phyloP scores from a whole-genome alignment of 2,888 invertebrate species.

The Osedax fenrisi region DNA sequence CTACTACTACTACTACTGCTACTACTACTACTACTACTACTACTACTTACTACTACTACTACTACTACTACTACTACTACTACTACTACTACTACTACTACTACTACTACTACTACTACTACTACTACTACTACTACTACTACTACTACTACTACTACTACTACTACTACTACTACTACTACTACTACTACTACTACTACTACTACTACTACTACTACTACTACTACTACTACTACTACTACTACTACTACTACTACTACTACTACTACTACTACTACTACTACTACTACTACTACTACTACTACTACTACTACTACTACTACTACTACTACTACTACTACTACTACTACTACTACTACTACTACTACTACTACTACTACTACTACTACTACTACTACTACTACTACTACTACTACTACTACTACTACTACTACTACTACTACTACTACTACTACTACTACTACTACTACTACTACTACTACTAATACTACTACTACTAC shows the following conservation, averaged over 20 bases:
- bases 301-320: constrained; percentile 2
- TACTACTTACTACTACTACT: no score
- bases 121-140: not conserved
- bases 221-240: constrained; percentile 6
- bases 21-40: constrained; percentile 2
- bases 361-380: not conserved
- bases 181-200: not conserved
- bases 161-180: not conserved
- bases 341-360: not conserved
- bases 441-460: not conserved
- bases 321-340: not conserved
- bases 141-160: not conserved
- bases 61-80: not conserved
- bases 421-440: not conserved
- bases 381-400: not conserved
- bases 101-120: not conserved
- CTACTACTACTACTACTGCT: not conserved
- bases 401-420: not conserved
- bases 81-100: not conserved
- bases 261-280: not conserved
- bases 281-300: constrained; percentile 5
- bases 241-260: not conserved
- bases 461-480: no score
- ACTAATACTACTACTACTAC: no score
- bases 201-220: constrained; percentile 2